Evolutionary conservation across 2,888 invertebrate species (phyloP), one percentile per base, ranked within the genome.

Genomic region (Ormyrus labotus): DNA sequence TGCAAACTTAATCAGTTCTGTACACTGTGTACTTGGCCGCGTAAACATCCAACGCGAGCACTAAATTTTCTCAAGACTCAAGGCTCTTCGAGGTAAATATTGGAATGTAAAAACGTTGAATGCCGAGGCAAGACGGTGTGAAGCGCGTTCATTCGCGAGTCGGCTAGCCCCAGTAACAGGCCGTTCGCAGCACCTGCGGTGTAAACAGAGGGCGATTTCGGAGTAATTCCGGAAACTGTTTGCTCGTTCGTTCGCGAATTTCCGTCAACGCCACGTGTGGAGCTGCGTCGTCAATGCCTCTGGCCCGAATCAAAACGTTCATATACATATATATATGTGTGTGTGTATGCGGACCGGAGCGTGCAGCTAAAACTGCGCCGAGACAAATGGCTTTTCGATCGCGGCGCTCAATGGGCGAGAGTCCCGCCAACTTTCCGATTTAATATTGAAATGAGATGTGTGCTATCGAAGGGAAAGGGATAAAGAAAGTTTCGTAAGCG

Each of bases 361-460:
- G 8, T 11, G 60, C 19, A 19, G 13, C 47, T 19, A 51, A 55
- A 19, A 58, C 34, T 34, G 34, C 34, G 50, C 55, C 58, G n/a
- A 55, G 69, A 76, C 76, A 61, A 76, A 76, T 76, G 61, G 61
- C 53, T 76, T 76, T 69, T 76, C 53, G 61, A 76, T 76, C 63
- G 69, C 19, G 10, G n/a, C 51, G 6, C 19, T 34, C 34, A 34
- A 34, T 19, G 65, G 7, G n/a, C 45, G 69, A 13, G 51, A 69
- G 10, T 48, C 47, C 47, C 4, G 34, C 34, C 34, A 34, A 4
- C 13, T 55, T 45, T 55, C 55, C 48, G 19, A 34, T 68, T 68
- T 45, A 34, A 68, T 68, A 68, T 34, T 68, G 45, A 68, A 68
- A 55, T 68, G 45, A 19, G 19, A 6, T 45, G 57, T 5, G 57